A percentile compares a stretch with the other conserved stretches of the same genome.
Conservation (phyloP, 2,113 vertebrate genomes). For the Tragulus kanchil region DNA sequence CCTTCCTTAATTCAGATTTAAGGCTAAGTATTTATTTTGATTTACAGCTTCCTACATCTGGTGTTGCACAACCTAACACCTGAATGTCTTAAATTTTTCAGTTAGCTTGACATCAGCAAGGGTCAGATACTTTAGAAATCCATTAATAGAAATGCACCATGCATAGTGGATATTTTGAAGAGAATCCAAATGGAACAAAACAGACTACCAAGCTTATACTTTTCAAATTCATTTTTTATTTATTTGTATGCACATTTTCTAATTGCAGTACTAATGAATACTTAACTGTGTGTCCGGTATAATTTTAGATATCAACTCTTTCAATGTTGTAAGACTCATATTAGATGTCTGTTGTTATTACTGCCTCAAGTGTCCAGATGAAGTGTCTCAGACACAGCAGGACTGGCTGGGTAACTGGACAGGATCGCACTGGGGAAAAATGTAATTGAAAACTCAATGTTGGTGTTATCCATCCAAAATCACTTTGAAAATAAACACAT, state of each 20-base stretch:
- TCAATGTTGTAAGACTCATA: neutral
- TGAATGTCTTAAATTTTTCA: neutral
- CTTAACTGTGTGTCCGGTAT: neutral
- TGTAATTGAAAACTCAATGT: too few species aligned
- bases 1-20: neutral
- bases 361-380: neutral
- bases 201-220: neutral
- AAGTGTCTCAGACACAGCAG: neutral
- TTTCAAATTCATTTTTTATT: neutral
- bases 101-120: neutral
- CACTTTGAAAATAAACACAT: neutral
- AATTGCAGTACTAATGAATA: neutral
- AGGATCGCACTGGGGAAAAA: neutral
- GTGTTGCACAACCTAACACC: neutral
- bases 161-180: neutral
- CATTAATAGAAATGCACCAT: neutral
- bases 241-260: neutral
- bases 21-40: constrained; percentile 13
- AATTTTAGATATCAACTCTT: neutral
- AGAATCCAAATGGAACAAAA: neutral
- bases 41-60: neutral
- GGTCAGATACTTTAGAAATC: neutral
- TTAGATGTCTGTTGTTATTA: neutral
- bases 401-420: neutral
- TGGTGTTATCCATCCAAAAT: too few species aligned